phyloP scores from a whole-genome alignment of 2,888 invertebrate genomes.

The Sceliomorpha sp. region DNA sequence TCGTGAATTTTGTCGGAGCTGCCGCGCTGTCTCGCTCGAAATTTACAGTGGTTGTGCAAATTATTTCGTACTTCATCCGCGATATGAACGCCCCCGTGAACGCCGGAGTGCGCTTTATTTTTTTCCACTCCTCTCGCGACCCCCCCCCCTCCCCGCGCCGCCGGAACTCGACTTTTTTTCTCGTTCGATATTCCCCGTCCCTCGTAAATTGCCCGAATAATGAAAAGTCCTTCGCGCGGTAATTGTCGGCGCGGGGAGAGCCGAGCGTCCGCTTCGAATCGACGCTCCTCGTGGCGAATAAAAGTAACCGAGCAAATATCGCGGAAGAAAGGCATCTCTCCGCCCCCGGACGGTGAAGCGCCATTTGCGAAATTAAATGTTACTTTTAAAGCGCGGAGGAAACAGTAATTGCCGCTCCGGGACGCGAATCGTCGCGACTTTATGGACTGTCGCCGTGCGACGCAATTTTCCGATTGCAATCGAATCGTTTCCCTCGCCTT shows the following conservation, averaged over 20 bases:
- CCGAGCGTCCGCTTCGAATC: slow-evolving; percentile 10
- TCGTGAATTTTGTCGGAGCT: slow-evolving; percentile 47
- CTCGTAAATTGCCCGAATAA: slow-evolving; percentile 25
- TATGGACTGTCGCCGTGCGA: slow-evolving; percentile 1
- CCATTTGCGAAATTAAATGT: slow-evolving; percentile 24
- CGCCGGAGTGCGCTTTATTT: too few relatives aligned
- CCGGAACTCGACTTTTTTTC: slow-evolving; percentile 23
- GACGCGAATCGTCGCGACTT: slow-evolving; percentile 10
- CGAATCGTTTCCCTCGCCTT: slow-evolving; percentile 12
- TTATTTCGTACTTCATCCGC: slow-evolving; percentile 49
- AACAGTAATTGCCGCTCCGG: slow-evolving; percentile 11
- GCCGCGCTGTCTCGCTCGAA: slow-evolving; percentile 42
- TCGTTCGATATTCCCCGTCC: slow-evolving; percentile 30
- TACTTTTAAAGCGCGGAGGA: slow-evolving; percentile 18
- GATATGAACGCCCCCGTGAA: slow-evolving; percentile 2
- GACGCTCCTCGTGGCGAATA: slow-evolving; percentile 12
- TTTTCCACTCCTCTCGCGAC: too few relatives aligned
- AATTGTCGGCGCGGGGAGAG: slow-evolving; percentile 14
- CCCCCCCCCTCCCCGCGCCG: too few relatives aligned
- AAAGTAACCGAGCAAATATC: slow-evolving; percentile 11
- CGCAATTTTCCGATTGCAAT: slow-evolving; percentile 8
- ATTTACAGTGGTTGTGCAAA: slow-evolving; percentile 50
- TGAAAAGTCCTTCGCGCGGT: slow-evolving; percentile 28
- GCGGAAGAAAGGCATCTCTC: not conserved
- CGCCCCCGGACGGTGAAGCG: too few relatives aligned